These are phyloP conservation scores for Stramonita haemastoma DNA, from an alignment of 2,888 invertebrate species.

Conservation along the genomic window DNA sequence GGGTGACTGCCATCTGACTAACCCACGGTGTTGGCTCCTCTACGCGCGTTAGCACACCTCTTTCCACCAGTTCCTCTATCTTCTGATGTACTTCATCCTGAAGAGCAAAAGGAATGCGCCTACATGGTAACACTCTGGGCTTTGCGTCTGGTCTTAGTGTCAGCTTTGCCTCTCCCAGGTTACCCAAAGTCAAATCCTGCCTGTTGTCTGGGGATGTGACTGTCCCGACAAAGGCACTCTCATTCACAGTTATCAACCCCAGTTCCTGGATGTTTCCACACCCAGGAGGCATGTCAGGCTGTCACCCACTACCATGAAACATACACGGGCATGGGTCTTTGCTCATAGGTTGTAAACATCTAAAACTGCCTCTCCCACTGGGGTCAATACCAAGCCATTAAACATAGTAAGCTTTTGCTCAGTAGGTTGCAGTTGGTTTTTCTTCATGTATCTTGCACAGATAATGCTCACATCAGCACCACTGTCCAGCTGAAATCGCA, in stretches of 20 bases:
- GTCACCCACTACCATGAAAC: constrained; percentile 4
- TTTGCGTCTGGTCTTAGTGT: constrained; percentile 15
- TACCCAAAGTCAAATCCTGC: constrained; percentile 1
- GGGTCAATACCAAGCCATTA: constrained; percentile 27
- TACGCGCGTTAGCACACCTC: constrained; percentile 42
- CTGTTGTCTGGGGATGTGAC: background rate
- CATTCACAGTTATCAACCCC: constrained; percentile 21
- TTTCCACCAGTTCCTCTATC: constrained; percentile 37
- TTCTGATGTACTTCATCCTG: constrained; percentile 41
- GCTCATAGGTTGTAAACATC: constrained; percentile 6
- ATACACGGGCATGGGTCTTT: background rate
- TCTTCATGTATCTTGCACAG: constrained; percentile 36
- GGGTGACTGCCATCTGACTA: constrained; percentile 49
- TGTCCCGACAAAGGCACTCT: background rate
- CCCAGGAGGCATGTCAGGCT: background rate
- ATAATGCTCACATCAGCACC: constrained; percentile 43
- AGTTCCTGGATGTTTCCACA: constrained; percentile 28
- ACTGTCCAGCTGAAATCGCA: constrained; percentile 38
- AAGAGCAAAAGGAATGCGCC: constrained; percentile 44
- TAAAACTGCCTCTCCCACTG: constrained; percentile 19
- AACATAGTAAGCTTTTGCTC: constrained; percentile 31
- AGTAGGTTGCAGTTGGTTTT: constrained; percentile 3
- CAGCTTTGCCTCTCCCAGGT: constrained; percentile 40
- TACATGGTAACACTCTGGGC: constrained; percentile 42
- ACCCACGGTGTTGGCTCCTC: constrained; percentile 49